Evolutionary conservation across 2,888 invertebrate genomes (phyloP), one percentile per base, ranked within the genome.

Genomic region (Calliphora vomitoria): DNA sequence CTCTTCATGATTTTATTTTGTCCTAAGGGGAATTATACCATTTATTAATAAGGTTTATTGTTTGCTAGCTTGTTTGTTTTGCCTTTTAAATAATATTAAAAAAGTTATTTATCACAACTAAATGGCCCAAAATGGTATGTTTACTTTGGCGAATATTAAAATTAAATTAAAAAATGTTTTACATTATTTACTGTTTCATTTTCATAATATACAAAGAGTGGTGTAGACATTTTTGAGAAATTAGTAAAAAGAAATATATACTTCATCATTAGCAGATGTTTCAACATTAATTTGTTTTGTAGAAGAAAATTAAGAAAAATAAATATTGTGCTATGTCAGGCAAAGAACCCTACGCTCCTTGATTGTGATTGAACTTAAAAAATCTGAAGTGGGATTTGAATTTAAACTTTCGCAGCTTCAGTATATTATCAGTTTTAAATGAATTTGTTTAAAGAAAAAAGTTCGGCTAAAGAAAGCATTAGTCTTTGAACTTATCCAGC

Each of bases 31-130:
- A 55, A 44, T n/a, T 25, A 53, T 58, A 38, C 20, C 68, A 69
- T 75, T 53, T 68, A 68, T 62, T 82, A 62, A 62, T 62, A 62
- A 82, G 60, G 41, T 76, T 82, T 76, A 62, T 62, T 66, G 18
- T 72, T 82, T 80, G 18, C 18, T 55, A 25, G 13, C 20, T 82
- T 58, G 71, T 72, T 82, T 66, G 18, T 64, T 72, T 72, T 64
- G 44, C 13, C 3, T 69, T 69, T 50, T 44, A 13, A 41, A 64
- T 76, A 53, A 55, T 71, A 83, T 76, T 76, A 71, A 83, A 76
- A 76, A 53, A 76, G 35, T 64, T 76, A 47, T 76, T 62, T 71
- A 38, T 25, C 25, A 35, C 15, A 71, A 41, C 25, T 38, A 64
- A 47, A 76, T 47, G 58, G n/a, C 15, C 53, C 25, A 75, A 60